Conservation (phyloP, 2,113 vertebrate species). For the Recurvirostra avosetta region DNA sequence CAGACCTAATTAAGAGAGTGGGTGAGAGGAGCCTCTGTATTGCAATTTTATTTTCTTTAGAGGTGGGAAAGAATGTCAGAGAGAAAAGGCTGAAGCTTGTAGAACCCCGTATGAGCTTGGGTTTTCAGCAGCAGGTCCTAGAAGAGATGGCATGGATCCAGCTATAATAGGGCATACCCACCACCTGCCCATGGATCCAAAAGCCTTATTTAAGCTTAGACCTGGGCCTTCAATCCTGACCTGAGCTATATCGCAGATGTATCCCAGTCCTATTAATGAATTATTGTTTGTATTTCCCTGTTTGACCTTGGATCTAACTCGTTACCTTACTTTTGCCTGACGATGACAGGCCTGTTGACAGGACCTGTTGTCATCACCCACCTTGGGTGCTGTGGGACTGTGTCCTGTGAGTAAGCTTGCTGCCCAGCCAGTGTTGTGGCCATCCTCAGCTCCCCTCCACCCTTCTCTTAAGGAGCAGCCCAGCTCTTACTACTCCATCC, state of each 20-base stretch:
- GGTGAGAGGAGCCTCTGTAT: background rate
- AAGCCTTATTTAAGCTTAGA: background rate
- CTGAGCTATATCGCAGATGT: background rate
- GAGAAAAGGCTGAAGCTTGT: background rate
- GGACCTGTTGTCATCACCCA: background rate
- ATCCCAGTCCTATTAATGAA: background rate
- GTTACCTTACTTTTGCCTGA: background rate
- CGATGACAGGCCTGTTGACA: fast-evolving
- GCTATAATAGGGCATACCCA: background rate
- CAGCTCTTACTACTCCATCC: background rate
- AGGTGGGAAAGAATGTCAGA: background rate
- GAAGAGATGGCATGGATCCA: background rate
- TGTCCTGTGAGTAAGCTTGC: background rate
- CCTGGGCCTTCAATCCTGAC: background rate
- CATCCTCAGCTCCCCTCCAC: background rate
- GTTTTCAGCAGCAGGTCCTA: background rate
- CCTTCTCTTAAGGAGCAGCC: background rate
- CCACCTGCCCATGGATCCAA: too few species aligned
- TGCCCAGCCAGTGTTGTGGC: background rate
- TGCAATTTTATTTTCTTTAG: background rate
- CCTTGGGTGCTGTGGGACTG: background rate
- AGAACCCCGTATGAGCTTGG: background rate
- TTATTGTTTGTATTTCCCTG: background rate
- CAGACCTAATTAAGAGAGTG: background rate
- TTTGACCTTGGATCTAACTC: background rate